Base-by-base conservation (phyloP, 2,888 invertebrate genomes). In the Aporophyla nigra region DNA sequence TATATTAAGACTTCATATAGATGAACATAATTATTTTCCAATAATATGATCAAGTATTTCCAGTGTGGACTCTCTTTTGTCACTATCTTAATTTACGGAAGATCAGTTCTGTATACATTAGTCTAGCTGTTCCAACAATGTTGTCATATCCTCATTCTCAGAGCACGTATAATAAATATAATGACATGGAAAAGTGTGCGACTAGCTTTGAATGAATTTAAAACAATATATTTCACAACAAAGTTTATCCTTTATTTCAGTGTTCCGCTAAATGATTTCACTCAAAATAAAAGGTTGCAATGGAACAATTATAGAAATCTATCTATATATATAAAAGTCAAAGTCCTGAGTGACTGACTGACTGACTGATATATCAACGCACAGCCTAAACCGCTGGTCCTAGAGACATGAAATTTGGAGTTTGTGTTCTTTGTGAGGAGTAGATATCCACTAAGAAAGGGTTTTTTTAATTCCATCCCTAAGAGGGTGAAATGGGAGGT, bases 291-390 rank as follows among this genome's bases (percentile, higher is more conserved):
- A 83, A 77, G 14, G 51, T 78, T 62, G 24, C 70, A 58, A 40
- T 33, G 43, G 9, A 51, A 66, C 43, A 79, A 71, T 75, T 83
- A 63, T 21, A 62, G n/a, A 70, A 75, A 58, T n/a, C n/a, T n/a
- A n/a, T n/a, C n/a, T n/a, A n/a, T n/a, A n/a, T n/a, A n/a, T n/a
- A n/a, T n/a, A n/a, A n/a, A n/a, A n/a, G n/a, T n/a, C n/a, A n/a
- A n/a, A n/a, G n/a, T n/a, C n/a, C n/a, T n/a, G n/a, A n/a, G n/a
- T n/a, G n/a, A n/a, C n/a, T n/a, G n/a, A n/a, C n/a, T n/a, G n/a
- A n/a, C n/a, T n/a, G n/a, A n/a, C n/a, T n/a, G n/a, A n/a, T n/a
- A n/a, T n/a, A n/a, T n/a, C n/a, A n/a, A n/a, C n/a, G n/a, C n/a
- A n/a, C n/a, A n/a, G n/a, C n/a, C n/a, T n/a, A n/a, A n/a, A n/a